Base-by-base conservation (phyloP, 1,140 invertebrate genomes). In the Tetraneura akinire region DNA sequence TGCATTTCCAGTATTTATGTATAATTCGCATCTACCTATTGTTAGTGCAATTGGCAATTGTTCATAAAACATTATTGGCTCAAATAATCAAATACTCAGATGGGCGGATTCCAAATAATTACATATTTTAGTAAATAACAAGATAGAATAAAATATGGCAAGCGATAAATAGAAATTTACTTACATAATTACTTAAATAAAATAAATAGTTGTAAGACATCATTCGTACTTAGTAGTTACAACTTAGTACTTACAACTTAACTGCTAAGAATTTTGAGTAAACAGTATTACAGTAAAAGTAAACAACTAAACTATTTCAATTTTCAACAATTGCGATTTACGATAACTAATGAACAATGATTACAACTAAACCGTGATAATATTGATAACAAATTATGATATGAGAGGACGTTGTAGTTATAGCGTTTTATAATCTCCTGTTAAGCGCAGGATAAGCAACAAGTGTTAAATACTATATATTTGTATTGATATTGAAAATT, bases 131-230 rank as follows among this genome's bases (percentile, higher is more conserved):
- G 14, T 6, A 68, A 23, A 10, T 14, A 21, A 42, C 6, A 45
- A 68, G 18, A 68, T 45, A 32, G 32, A 14, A 37, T n/a, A 42
- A 42, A 3, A n/a, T n/a, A n/a, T n/a, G n/a, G n/a, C 10, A 68
- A 68, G 8, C 6, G 21, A 68, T 45, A 26, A 68, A 68, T 47
- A 16, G 13, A 68, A 68, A 47, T 26, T 16, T 68, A 68, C 66
- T 68, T 68, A 68, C 66, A 26, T 68, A 68, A 26, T 37, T 37
- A 16, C 37, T 23, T 68, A 68, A 68, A 21, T 9, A 47, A 23
- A 68, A 68, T 21, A 47, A 68, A 68, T 9, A 23, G 45, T 21
- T n/a, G n/a, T n/a, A n/a, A n/a, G n/a, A n/a, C 45, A 47, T 47
- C 10, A 47, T 47, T n/a, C 45, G 9, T 47, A 47, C 45, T 47